Evolutionary conservation across 92 coral and sea anemone species (phyloP).

Genomic region (Umimayanthus kanabou): DNA sequence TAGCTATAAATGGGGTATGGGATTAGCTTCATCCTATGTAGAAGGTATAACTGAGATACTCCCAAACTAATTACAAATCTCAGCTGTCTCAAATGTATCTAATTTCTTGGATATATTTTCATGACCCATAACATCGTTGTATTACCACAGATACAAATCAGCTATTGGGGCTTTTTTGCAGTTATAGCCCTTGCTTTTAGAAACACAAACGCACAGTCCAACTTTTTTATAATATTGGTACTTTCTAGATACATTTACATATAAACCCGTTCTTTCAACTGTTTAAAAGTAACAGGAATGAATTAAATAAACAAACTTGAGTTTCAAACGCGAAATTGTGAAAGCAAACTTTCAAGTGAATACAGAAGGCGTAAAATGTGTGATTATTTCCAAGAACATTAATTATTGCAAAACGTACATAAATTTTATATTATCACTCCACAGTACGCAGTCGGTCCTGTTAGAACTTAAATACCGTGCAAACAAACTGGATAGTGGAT

Average conservation of each 20-base stretch:
- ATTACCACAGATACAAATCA: neutral
- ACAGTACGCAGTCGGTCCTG: neutral
- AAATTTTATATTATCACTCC: no score
- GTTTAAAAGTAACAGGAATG: no score
- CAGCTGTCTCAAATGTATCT: slow-evolving; percentile 10
- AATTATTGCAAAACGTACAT: neutral
- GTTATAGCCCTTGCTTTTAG: neutral
- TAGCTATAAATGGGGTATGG: neutral
- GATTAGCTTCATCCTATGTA: neutral
- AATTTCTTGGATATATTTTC: neutral
- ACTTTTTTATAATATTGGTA: neutral
- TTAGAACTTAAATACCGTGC: neutral
- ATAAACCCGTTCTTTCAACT: neutral
- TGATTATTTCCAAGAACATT: no score
- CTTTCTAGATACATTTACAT: no score
- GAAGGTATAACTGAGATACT: neutral
- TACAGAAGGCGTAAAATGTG: no score
- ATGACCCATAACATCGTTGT: neutral
- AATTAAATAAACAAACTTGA: neutral
- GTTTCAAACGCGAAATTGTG: neutral
- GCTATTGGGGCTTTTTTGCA: neutral
- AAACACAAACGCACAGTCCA: neutral
- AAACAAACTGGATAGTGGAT: neutral
- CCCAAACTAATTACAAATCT: neutral
- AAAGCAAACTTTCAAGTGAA: neutral